Base-by-base conservation (phyloP, 1,140 invertebrate species). In the Penaeus vannamei region DNA sequence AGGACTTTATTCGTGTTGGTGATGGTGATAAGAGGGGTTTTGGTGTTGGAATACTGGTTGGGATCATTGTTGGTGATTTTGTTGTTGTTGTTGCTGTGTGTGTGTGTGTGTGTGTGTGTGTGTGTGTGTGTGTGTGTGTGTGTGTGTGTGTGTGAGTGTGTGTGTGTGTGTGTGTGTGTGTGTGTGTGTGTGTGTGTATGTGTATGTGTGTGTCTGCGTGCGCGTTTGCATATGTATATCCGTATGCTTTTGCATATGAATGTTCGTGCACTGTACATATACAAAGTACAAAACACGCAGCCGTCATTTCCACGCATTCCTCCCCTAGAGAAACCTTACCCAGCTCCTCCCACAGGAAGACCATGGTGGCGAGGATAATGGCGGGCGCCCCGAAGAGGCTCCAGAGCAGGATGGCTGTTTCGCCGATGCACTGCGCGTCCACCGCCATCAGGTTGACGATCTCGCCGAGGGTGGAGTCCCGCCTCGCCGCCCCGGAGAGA, bases 301-400 rank as follows among this genome's bases (percentile, higher is more conserved):
- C 0, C 1, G 22, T 82, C 23, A 22, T 82, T 83, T n/a, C 4
- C 10, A 26, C n/a, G 61, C 36, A 32, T 26, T 17, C 26, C 46
- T 1, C 2, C 46, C 22, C 29, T 77, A 36, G 29, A n/a, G 22
- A 22, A 29, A 32, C 19, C 84, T 87, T 90, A 92, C 92, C 94
- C 64, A 95, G 93, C 87, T 96, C 96, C 60, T 95, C 94, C 97
- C 97, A 99, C 10, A 99, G 93, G 93, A 99, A 98, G 92, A 96
- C 98, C 26, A 99, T 92, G 0, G 97, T 96, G 19, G 99, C 92
- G 12, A 93, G 94, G 91, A 99, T 99, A 94, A 98, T 97, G 19
- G 99, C 93, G 0, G 98, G 98, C 1, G 97, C 98, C 1, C 97
- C 98, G 98, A 98, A 99, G 91, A 99, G 95, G 95, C 98, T 98